Evolutionary conservation across 2,888 invertebrate genomes (phyloP).

Genomic region (Macroteleia sp.): DNA sequence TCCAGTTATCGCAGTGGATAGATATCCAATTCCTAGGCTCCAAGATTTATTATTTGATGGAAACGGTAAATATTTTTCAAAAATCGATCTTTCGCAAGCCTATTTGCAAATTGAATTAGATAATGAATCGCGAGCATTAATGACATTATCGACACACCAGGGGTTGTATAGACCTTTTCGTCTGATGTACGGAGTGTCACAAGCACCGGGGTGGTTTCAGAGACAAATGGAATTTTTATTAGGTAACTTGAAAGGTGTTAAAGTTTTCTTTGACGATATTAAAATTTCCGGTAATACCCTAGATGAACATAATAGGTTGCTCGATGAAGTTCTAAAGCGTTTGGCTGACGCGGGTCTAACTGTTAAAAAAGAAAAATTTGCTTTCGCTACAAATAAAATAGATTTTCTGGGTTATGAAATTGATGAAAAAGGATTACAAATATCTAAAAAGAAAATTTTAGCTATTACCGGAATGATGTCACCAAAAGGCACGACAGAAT

Average conservation of each 20-base stretch:
- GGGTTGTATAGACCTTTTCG: neutral
- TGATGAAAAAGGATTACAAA: slow-evolving; percentile 50
- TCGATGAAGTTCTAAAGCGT: slow-evolving; percentile 68
- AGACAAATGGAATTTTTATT: slow-evolving; percentile 54
- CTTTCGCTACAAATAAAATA: slow-evolving; percentile 57
- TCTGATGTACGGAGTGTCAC: slow-evolving; percentile 1
- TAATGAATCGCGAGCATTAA: neutral
- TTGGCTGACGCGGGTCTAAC: slow-evolving; percentile 68
- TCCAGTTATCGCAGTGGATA: slow-evolving; percentile 39
- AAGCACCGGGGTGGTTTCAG: slow-evolving; percentile 53
- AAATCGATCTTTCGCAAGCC: neutral
- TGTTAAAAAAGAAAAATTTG: slow-evolving; percentile 71
- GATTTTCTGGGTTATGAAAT: slow-evolving; percentile 73
- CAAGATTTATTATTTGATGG: slow-evolving; percentile 32
- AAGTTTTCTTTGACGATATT: slow-evolving; percentile 71
- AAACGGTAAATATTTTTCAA: neutral
- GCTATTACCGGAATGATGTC: slow-evolving; percentile 25
- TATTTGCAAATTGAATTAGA: neutral
- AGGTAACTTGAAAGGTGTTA: slow-evolving; percentile 44
- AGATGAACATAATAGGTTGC: slow-evolving; percentile 67
- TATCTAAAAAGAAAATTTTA: slow-evolving; percentile 34
- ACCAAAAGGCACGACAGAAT: slow-evolving; percentile 4
- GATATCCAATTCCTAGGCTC: no score
- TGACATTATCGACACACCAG: neutral
- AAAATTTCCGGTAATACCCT: slow-evolving; percentile 67